Base-by-base conservation (phyloP, 2,113 vertebrate species). In the Lophochroa leadbeateri region DNA sequence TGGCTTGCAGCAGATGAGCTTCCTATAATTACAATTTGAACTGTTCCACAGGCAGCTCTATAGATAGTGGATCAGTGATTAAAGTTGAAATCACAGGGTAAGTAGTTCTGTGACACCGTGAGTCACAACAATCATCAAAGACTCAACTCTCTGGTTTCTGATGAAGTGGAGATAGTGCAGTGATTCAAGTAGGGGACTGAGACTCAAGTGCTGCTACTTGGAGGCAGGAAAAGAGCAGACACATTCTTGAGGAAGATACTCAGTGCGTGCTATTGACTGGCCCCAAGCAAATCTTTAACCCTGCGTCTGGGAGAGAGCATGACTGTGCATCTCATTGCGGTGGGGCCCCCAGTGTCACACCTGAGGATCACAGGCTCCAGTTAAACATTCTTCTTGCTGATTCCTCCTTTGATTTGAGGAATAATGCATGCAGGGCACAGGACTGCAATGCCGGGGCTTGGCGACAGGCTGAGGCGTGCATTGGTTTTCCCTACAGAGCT, bases 201-300 rank as follows among this genome's bases (percentile, higher is more conserved):
- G 94, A 97, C 95, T 97, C 94, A 96, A 97, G 96, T 95, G 95
- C 92, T 91, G 92, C 96, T 95, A 94, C 97, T 97, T 91, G 95
- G 96, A 95, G 97, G 95, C 93, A 95, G 95, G 91, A 95, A 97
- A 97, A 96, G 96, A 97, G 94, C 96, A 97, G 96, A 93, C 84
- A 95, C 95, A 94, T 96, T 97, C 96, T 97, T 71, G 89, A 96
- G 96, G 96, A 97, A 97, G 97, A 97, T 96, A 97, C 97, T 97
- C 92, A 91, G 96, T 96, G 88, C 94, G 82, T 85, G 96, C 97
- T 97, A 97, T 97, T 97, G 97, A 97, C 97, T 97, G 95, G 90
- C 97, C 97, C 95, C 96, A 92, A 97, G 97, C 97, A 98, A 97
- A 97, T 98, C 96, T 97, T 97, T 98, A 97, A 98, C 97, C 96